Base-by-base conservation (phyloP, 2,797 vertebrate genomes). In the Acipenser ruthenus region DNA sequence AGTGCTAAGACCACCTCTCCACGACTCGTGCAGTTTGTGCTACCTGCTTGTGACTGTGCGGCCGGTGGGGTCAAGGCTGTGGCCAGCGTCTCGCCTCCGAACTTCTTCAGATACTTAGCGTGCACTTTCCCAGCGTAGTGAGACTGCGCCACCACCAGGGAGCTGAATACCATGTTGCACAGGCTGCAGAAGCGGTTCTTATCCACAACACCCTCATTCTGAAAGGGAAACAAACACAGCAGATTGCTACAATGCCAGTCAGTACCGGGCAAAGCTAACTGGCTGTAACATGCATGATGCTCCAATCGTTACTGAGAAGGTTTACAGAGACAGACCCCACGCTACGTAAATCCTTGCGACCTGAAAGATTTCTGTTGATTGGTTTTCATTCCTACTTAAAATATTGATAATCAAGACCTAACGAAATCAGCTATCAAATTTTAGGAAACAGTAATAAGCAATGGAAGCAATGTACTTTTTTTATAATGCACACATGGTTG, bases 61-160 rank as follows among this genome's bases (percentile, higher is more conserved):
- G 37, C 37, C 37, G 4, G 37, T 5, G 37, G 4, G 37, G 37
- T 37, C 37, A 37, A 37, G 37, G 37, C 37, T 37, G 37, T 37
- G 37, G 37, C 5, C 37, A 37, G 37, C 37, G 0, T 37, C 37
- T 37, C 37, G 0, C 37, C 37, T 37, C 37, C 70, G 70, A 84
- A 77, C 59, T 86, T 89, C 63, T 84, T 89, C 49, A 88, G 68
- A 64, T 90, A 91, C 80, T 92, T 93, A 71, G 80, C 58, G 11
- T 92, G 91, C 67, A 90, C 77, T 82, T 92, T 94, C 67, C 91
- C 92, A 67, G 84, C 70, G 65, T 92, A 93, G 79, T 92, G 90
- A 61, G 87, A 92, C 62, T 78, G 87, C 69, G 88, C 88, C 71
- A 90, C 84, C 63, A 89, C 69, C 0, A 80, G 74, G 2, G 89